These are phyloP conservation scores for Mastomys natalensis DNA, from an alignment of 2,113 vertebrate genomes.

Conservation along the genomic window DNA sequence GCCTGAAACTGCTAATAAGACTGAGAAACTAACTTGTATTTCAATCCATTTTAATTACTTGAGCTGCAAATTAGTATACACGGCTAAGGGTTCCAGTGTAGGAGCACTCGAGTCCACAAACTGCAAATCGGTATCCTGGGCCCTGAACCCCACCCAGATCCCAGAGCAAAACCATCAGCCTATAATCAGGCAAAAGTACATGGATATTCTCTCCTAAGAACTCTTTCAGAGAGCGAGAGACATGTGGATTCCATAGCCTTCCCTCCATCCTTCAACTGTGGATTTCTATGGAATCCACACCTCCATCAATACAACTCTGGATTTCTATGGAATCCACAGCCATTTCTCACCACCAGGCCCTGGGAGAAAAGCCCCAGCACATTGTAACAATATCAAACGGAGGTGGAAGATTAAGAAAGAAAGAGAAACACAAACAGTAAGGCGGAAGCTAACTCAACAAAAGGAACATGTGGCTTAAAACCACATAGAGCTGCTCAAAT, in stretches of 20 bases:
- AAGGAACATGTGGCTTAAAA: no score
- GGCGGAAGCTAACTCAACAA: no score
- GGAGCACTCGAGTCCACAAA: neutral
- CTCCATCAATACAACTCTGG: no score
- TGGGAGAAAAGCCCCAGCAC: neutral
- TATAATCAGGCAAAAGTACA: neutral
- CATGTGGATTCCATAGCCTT: neutral
- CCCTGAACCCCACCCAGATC: neutral
- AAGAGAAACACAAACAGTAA: neutral
- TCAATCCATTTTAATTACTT: neutral
- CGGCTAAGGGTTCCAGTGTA: neutral
- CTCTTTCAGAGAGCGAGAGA: neutral
- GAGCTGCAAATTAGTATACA: neutral
- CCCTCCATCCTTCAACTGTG: no score
- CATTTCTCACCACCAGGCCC: neutral
- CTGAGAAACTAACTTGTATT: neutral
- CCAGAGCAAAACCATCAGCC: neutral
- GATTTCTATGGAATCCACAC: no score
- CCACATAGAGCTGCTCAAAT: neutral
- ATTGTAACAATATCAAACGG: neutral
- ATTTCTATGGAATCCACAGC: neutral
- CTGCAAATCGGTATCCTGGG: accelerated
- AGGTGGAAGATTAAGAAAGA: no score
- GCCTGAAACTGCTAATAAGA: neutral
- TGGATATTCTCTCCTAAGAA: neutral